Evolutionary conservation across 2,888 invertebrate genomes (phyloP).

Genomic region (Drosophila paucipuncta): DNA sequence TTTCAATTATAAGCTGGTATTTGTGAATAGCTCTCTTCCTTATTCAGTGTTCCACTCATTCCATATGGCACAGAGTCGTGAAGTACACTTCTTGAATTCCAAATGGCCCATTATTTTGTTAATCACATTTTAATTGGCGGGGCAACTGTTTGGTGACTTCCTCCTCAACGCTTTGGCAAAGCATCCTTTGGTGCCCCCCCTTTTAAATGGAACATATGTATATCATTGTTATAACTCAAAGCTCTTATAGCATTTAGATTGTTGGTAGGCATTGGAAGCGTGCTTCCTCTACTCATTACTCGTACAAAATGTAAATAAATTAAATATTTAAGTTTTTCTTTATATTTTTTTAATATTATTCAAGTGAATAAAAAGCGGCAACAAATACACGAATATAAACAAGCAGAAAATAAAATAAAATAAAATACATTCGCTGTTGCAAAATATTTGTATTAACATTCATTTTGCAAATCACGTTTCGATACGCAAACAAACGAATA

Average conservation of each 20-base stretch:
- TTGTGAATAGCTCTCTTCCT: constrained; percentile 23
- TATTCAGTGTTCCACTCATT: constrained; percentile 26
- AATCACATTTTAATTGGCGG: constrained; percentile 54
- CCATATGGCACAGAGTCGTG: constrained; percentile 12
- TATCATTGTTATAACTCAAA: constrained; percentile 1
- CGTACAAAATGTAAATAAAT: constrained; percentile 41
- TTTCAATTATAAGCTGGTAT: not conserved
- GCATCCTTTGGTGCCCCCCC: constrained; percentile 27
- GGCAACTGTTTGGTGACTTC: constrained; percentile 22
- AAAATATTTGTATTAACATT: constrained; percentile 48
- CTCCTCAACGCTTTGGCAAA: constrained; percentile 10
- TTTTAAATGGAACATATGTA: not conserved
- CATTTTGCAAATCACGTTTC: constrained; percentile 75
- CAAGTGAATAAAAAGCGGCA: constrained; percentile 20
- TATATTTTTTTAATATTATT: constrained; percentile 23
- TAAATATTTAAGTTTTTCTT: constrained; percentile 20
- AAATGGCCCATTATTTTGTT: constrained; percentile 41
- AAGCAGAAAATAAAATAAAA: constrained; percentile 17
- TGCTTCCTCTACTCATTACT: constrained; percentile 18
- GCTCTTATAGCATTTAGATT: not conserved
- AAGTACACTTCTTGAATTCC: constrained; percentile 34
- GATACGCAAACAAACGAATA: constrained; percentile 41
- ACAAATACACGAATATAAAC: constrained; percentile 27
- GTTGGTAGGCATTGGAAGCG: not conserved
- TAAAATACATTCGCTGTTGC: constrained; percentile 16